Evolutionary conservation across 2,888 invertebrate genomes (phyloP).

Genomic region (Diploptera punctata): DNA sequence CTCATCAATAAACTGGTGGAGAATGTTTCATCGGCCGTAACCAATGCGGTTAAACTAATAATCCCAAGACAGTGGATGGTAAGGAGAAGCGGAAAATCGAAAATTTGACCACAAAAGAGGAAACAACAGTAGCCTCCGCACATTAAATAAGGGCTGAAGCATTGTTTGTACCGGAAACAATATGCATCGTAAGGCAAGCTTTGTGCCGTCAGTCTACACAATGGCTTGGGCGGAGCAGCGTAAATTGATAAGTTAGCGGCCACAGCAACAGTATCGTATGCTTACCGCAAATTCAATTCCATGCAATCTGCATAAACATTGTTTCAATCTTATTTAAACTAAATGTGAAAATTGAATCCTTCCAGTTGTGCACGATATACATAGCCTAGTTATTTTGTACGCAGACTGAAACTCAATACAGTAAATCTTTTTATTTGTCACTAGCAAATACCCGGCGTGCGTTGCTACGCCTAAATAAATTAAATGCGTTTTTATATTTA

Average conservation of each 20-base stretch:
- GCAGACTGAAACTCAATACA: too few relatives aligned
- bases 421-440: too few relatives aligned
- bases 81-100: slow-evolving; percentile 6
- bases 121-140: not conserved
- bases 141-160: not conserved
- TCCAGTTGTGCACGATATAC: too few relatives aligned
- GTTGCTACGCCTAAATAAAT: too few relatives aligned
- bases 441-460: too few relatives aligned
- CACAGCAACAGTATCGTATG: not conserved
- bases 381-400: too few relatives aligned
- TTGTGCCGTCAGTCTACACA: not conserved
- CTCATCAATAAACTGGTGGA: too few relatives aligned
- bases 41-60: not conserved
- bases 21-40: not conserved
- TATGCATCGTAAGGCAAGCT: too few relatives aligned
- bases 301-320: not conserved
- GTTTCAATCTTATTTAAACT: too few relatives aligned
- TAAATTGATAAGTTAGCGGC: slow-evolving; percentile 12
- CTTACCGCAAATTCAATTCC: slow-evolving; percentile 3
- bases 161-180: slow-evolving; percentile 11
- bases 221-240: not conserved
- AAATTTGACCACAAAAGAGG: slow-evolving; percentile 22
- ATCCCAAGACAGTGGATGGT: not conserved
- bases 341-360: too few relatives aligned
- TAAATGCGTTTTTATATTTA: too few relatives aligned